Conservation (phyloP, 2,113 vertebrate species). For the Cynopterus brachyotis region DNA sequence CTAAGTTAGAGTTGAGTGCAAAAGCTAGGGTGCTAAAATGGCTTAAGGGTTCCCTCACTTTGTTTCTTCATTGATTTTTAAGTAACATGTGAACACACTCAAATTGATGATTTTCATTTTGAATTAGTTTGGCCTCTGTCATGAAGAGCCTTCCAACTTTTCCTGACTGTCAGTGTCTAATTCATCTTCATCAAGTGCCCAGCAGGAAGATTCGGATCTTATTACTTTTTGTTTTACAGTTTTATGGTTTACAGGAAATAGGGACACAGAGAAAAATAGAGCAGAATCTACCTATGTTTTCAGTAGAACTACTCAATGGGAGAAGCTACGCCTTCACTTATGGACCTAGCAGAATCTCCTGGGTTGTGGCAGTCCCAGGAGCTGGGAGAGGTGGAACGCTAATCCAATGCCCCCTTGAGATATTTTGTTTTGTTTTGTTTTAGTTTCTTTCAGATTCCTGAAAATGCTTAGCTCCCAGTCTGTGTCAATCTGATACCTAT, state of each 20-base stretch:
- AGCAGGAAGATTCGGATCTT: conserved; percentile 59
- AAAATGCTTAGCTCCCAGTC: background rate
- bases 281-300: background rate
- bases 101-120: conserved; percentile 60
- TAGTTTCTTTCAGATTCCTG: background rate
- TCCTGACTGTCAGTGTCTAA: conserved; percentile 37
- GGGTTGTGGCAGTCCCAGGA: background rate
- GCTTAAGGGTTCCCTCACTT: conserved; percentile 58
- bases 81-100: conserved; percentile 62
- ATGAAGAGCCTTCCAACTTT: conserved; percentile 44
- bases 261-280: conserved; percentile 12
- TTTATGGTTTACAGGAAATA: conserved; percentile 61
- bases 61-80: conserved; percentile 69
- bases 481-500: background rate
- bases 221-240: conserved; percentile 64
- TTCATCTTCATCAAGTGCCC: conserved; percentile 65
- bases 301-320: background rate
- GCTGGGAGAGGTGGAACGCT: background rate
- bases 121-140: conserved; percentile 69
- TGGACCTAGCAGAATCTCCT: background rate
- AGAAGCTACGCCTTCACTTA: background rate
- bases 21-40: conserved; percentile 40
- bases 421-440: background rate
- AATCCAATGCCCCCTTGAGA: background rate
- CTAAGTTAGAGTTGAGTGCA: conserved; percentile 51